These are phyloP conservation scores for Saxicola maurus DNA, from an alignment of 2,797 vertebrate genomes.

Conservation along the genomic window DNA sequence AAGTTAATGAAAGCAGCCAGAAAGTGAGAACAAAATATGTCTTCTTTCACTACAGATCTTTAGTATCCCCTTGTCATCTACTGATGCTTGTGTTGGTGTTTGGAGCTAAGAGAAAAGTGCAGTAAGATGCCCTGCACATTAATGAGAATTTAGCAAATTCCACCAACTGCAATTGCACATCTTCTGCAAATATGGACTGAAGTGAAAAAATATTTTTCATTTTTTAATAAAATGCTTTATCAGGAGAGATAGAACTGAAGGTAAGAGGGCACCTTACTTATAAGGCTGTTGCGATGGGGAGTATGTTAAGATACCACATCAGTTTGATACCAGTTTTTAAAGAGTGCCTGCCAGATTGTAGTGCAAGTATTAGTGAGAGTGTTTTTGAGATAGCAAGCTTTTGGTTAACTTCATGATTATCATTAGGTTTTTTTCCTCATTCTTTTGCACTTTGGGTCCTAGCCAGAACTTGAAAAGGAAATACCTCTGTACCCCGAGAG, in stretches of 20 bases:
- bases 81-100: not conserved
- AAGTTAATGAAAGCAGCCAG: not conserved
- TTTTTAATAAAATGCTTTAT: not conserved
- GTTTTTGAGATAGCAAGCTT: not conserved
- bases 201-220: not conserved
- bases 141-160: not conserved
- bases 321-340: not conserved
- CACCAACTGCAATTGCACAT: not conserved
- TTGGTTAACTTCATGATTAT: slow-evolving; percentile 29
- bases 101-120: not conserved
- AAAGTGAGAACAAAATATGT: not conserved
- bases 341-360: not conserved
- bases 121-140: accelerated
- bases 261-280: not conserved
- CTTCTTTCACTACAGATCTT: not conserved
- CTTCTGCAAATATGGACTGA: not conserved
- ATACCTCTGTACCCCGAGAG: slow-evolving; percentile 41
- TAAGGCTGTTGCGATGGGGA: not conserved
- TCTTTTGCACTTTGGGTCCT: not conserved
- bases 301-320: not conserved
- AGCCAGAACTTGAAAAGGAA: slow-evolving; percentile 54
- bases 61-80: not conserved
- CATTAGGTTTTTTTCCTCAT: not conserved
- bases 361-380: not conserved
- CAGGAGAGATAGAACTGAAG: not conserved